Evolutionary conservation across 92 coral and sea anemone species (phyloP).

Genomic region (Phymanthus crucifer): DNA sequence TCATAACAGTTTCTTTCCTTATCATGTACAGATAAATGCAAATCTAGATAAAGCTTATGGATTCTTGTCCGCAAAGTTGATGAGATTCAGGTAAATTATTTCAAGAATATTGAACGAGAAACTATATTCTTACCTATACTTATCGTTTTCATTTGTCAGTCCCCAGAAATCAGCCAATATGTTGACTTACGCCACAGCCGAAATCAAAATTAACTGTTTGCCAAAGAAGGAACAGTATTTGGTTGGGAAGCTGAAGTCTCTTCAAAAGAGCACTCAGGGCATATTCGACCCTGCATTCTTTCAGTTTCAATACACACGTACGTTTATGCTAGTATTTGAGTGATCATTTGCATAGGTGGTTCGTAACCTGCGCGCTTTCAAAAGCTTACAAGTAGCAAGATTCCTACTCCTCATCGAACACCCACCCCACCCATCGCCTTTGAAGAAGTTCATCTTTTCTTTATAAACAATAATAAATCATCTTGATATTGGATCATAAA

Average conservation of each 20-base stretch:
- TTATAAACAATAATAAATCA: too few relatives aligned
- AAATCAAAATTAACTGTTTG: constrained; percentile 43
- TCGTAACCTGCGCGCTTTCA: too few relatives aligned
- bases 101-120: not conserved
- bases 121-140: not conserved
- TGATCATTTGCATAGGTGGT: too few relatives aligned
- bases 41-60: constrained; percentile 52
- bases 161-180: constrained; percentile 46
- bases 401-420: too few relatives aligned
- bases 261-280: constrained; percentile 29
- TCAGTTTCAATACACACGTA: constrained; percentile 46
- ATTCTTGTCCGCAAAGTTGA: constrained; percentile 53
- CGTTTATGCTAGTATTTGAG: not conserved
- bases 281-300: constrained; percentile 36
- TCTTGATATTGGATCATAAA: too few relatives aligned
- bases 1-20: too few relatives aligned
- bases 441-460: too few relatives aligned
- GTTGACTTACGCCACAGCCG: constrained; percentile 41
- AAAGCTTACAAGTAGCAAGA: too few relatives aligned
- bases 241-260: constrained; percentile 38
- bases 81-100: constrained; percentile 60
- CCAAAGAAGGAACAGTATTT: constrained; percentile 41
- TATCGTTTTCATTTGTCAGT: constrained; percentile 7
- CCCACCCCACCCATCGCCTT: too few relatives aligned
- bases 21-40: constrained; percentile 18